These are phyloP conservation scores for Nothocercus nigrocapillus DNA, from an alignment of 2,113 vertebrate species.

Conservation along the genomic window DNA sequence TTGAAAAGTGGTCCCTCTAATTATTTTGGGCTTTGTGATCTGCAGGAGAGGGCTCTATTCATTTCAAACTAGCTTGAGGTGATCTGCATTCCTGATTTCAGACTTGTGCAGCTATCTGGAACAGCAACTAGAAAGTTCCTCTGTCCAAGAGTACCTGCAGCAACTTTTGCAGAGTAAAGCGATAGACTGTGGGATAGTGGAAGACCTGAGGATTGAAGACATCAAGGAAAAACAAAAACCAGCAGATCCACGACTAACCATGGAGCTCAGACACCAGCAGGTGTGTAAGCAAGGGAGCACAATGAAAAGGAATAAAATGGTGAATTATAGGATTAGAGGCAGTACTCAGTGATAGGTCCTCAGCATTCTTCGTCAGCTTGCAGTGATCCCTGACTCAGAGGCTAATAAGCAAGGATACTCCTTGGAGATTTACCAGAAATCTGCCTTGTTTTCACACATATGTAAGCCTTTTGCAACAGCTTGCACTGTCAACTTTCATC, in stretches of 20 bases:
- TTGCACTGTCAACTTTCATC: not conserved
- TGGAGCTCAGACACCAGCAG: constrained; percentile 92
- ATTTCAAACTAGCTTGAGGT: constrained; percentile 22
- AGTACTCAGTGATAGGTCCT: not conserved
- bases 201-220: constrained; percentile 80
- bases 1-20: constrained; percentile 35
- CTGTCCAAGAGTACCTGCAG: constrained; percentile 84
- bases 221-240: constrained; percentile 76
- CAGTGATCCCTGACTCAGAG: not conserved
- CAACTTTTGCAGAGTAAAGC: constrained; percentile 86
- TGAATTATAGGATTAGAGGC: constrained; percentile 38
- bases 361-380: not conserved
- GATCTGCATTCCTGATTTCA: constrained; percentile 62
- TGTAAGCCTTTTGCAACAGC: not conserved
- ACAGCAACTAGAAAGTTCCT: constrained; percentile 83
- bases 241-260: constrained; percentile 84
- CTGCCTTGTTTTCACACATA: not conserved
- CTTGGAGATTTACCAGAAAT: not conserved
- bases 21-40: constrained; percentile 40
- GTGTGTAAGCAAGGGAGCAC: constrained; percentile 69
- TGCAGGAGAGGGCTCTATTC: constrained; percentile 31
- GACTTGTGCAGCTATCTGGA: constrained; percentile 87
- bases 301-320: constrained; percentile 64
- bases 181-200: constrained; percentile 74
- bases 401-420: not conserved